phyloP scores from a whole-genome alignment of 2,888 invertebrate genomes.

The Pristionchus fissidentatus region DNA sequence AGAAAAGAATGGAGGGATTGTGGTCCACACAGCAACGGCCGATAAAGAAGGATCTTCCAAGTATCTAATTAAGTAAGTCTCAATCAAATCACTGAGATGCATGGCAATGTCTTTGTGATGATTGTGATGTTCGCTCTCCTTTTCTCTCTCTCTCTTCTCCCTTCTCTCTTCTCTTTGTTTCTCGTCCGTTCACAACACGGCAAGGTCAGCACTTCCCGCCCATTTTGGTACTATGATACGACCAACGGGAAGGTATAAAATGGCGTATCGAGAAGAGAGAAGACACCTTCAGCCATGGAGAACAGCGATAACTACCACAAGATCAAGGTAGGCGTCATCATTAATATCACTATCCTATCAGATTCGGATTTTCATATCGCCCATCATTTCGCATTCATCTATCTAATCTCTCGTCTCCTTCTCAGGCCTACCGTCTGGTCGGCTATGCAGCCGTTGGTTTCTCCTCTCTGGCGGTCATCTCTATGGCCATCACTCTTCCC shows the following conservation, averaged over 20 bases:
- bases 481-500: neutral
- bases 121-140: too few species aligned
- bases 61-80: too few species aligned
- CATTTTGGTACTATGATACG: too few species aligned
- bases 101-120: too few species aligned
- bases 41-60: too few species aligned
- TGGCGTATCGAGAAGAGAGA: neutral
- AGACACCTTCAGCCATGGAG: constrained; percentile 1
- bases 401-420: too few species aligned
- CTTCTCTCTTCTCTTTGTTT: constrained; percentile 34
- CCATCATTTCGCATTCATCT: too few species aligned
- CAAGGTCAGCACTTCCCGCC: neutral
- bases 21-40: too few species aligned
- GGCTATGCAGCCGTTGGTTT: constrained; percentile 6
- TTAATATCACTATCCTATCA: neutral
- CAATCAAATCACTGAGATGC: too few species aligned
- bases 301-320: constrained; percentile 8
- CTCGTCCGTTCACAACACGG: constrained; percentile 6
- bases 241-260: constrained; percentile 14
- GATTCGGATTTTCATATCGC: neutral
- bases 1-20: too few species aligned
- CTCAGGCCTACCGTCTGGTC: constrained; percentile 14
- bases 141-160: too few species aligned
- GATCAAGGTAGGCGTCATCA: neutral
- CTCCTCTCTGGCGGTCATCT: neutral